phyloP scores from a whole-genome alignment of 2,797 vertebrate species.

The Danio tinwini region DNA sequence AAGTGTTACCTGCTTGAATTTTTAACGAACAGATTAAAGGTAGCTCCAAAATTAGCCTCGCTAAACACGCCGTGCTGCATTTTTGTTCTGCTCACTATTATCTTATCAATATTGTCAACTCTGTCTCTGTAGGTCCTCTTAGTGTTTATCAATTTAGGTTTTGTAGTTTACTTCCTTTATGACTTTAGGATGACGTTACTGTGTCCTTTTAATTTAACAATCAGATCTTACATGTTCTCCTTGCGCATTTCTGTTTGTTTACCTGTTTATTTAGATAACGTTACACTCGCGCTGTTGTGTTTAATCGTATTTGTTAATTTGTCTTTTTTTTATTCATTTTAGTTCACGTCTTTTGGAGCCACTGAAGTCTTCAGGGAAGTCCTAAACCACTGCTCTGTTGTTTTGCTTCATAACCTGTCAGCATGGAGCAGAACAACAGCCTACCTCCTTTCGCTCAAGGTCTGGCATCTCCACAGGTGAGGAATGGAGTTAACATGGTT shows the following conservation, averaged over 20 bases:
- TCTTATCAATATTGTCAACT: neutral
- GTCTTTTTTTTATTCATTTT: neutral
- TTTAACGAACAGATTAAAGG: neutral
- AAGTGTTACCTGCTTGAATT: neutral
- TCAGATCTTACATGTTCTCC: neutral
- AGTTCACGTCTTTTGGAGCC: slow-evolving; percentile 19
- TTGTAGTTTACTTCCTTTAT: no score
- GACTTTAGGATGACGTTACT: neutral
- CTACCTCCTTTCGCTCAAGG: slow-evolving; percentile 91
- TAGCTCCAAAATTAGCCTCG: neutral
- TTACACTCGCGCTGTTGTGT: neutral
- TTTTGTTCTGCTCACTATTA: neutral
- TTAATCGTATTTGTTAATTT: neutral
- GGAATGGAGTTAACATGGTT: neutral
- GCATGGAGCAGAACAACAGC: slow-evolving; percentile 98
- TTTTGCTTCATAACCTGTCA: slow-evolving; percentile 61
- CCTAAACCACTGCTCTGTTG: slow-evolving; percentile 40
- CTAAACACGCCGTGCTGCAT: neutral
- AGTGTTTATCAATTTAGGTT: no score
- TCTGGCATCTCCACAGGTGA: slow-evolving; percentile 95
- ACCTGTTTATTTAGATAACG: neutral
- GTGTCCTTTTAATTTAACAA: neutral
- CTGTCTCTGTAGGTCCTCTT: neutral
- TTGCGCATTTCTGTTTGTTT: neutral
- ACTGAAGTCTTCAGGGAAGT: slow-evolving; percentile 1